These are phyloP conservation scores for Punctoribates punctum DNA, from an alignment of 2,888 invertebrate genomes.

Conservation along the genomic window DNA sequence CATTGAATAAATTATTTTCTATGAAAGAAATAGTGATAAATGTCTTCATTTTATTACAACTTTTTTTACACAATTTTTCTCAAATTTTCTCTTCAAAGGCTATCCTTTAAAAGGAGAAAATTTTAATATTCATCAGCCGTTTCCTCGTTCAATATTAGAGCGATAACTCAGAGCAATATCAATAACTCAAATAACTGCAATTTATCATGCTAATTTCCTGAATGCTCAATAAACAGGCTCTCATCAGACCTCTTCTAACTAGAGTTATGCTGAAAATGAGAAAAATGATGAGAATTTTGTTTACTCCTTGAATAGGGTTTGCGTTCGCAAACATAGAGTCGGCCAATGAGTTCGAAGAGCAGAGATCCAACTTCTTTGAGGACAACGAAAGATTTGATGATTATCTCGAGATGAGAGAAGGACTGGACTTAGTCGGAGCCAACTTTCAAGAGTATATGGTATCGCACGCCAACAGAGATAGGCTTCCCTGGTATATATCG, in stretches of 20 bases:
- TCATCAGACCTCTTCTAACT: too few species aligned
- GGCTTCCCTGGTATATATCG: constrained; percentile 58
- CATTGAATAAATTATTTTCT: neutral
- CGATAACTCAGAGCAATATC: too few species aligned
- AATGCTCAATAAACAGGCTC: too few species aligned
- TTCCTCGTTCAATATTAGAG: too few species aligned
- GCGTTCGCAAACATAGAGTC: constrained; percentile 75
- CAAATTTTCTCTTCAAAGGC: neutral
- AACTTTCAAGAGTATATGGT: constrained; percentile 57
- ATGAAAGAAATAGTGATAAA: neutral
- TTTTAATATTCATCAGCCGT: too few species aligned
- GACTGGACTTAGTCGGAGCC: constrained; percentile 66
- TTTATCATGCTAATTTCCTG: too few species aligned
- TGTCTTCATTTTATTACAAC: neutral
- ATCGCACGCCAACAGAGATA: constrained; percentile 56
- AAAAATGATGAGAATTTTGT: neutral
- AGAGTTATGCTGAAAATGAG: too few species aligned
- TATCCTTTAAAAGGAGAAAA: too few species aligned
- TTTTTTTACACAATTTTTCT: neutral
- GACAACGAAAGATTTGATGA: constrained; percentile 76
- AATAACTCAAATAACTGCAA: too few species aligned
- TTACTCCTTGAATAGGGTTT: constrained; percentile 55
- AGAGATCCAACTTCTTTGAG: constrained; percentile 70
- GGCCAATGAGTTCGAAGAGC: constrained; percentile 74
- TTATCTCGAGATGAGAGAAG: constrained; percentile 79